These are phyloP conservation scores for Coendou prehensilis DNA, from an alignment of 2,797 vertebrate species.

Conservation along the genomic window DNA sequence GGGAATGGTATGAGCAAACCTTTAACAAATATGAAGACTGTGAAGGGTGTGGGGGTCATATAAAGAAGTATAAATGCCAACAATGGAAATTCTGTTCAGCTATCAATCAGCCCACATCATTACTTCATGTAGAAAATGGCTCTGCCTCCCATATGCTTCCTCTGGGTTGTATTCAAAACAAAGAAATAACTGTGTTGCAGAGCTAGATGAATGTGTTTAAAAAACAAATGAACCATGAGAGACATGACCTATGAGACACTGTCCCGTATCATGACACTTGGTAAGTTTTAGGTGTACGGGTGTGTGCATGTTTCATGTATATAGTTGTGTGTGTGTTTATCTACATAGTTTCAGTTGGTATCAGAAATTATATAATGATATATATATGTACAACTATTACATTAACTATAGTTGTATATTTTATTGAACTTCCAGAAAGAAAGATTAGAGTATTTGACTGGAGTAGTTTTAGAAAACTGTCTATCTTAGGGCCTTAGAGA, in stretches of 20 bases:
- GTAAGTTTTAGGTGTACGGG: neutral
- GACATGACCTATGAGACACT: neutral
- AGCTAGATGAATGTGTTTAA: neutral
- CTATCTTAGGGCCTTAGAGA: neutral
- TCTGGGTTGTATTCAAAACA: neutral
- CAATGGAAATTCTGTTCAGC: neutral
- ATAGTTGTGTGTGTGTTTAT: neutral
- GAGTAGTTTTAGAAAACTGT: neutral
- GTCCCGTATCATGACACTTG: neutral
- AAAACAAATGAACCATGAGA: neutral
- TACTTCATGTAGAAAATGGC: neutral
- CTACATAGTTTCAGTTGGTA: neutral
- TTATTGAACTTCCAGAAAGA: neutral
- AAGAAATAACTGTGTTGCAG: conserved; percentile 22
- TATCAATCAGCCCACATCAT: neutral
- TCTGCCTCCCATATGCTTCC: neutral
- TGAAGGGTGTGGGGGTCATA: accelerated
- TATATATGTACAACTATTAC: too few relatives aligned
- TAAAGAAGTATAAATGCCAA: neutral
- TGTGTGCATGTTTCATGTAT: neutral
- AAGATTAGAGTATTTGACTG: neutral
- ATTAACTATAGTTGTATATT: neutral
- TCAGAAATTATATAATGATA: neutral
- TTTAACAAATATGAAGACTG: neutral
- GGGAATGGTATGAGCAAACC: neutral